Evolutionary conservation across 2,888 invertebrate species (phyloP).

Genomic region (Argyresthia albistria): DNA sequence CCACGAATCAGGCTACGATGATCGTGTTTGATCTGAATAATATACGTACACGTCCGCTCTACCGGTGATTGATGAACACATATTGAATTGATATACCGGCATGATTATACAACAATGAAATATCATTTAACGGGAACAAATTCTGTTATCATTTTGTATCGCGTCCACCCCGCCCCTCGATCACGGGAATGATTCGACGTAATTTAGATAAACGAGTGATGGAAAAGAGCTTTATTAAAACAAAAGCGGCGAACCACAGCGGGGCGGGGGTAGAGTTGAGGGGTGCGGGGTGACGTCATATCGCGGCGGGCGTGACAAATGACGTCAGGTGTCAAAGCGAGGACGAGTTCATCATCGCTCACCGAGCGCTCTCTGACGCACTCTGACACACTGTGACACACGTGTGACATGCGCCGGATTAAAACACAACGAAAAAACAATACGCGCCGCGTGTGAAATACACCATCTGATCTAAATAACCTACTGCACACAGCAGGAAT

Average conservation of each 20-base stretch:
- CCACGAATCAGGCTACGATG: no score
- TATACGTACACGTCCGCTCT: no score
- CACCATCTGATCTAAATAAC: no score
- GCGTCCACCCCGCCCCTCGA: background rate
- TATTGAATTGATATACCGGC: no score
- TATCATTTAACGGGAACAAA: no score
- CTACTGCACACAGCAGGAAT: no score
- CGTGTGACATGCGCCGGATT: background rate
- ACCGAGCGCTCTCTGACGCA: background rate
- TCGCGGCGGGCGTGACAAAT: slow-evolving; percentile 5
- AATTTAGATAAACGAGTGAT: background rate
- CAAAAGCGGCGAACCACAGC: background rate
- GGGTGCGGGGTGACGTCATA: no score
- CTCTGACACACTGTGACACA: background rate
- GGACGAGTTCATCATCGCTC: slow-evolving; percentile 4
- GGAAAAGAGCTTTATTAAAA: background rate
- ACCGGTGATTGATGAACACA: no score
- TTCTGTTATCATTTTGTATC: no score
- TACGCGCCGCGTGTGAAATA: no score
- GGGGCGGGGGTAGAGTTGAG: background rate
- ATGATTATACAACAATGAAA: no score
- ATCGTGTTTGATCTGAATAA: no score
- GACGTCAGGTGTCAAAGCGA: slow-evolving; percentile 4
- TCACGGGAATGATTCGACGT: background rate
- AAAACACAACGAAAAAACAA: background rate